Conservation (phyloP, 2,797 vertebrate genomes). For the Sylvia borin region DNA sequence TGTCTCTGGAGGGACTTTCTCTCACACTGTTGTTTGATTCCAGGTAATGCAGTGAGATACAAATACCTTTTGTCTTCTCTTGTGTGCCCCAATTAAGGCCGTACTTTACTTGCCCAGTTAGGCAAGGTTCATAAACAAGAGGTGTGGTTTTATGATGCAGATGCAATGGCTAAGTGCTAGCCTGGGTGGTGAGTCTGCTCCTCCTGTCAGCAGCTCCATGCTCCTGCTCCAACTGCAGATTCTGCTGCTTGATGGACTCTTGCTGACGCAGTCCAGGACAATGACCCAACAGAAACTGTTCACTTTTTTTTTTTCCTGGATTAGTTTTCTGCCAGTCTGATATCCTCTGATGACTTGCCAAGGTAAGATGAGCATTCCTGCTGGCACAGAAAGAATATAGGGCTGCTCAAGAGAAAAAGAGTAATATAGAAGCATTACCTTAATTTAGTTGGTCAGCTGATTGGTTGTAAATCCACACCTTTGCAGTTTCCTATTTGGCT, state of each 20-base stretch:
- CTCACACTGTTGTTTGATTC: not conserved
- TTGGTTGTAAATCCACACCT: not conserved
- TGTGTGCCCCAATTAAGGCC: not conserved
- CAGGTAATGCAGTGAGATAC: not conserved
- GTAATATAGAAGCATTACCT: not conserved
- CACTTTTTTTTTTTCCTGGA: not conserved
- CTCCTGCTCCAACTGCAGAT: not conserved
- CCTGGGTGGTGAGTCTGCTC: not conserved
- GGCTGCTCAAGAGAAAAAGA: not conserved
- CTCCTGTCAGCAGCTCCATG: not conserved
- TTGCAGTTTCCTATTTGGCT: not conserved
- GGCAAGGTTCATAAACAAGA: not conserved
- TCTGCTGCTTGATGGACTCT: not conserved
- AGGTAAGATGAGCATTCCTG: not conserved
- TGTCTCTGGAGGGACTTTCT: not conserved
- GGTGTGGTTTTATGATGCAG: not conserved
- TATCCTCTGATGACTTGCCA: constrained; percentile 13
- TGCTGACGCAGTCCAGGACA: not conserved
- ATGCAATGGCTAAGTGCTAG: not conserved
- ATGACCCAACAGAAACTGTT: constrained; percentile 23
- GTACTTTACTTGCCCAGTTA: not conserved
- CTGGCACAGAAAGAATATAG: not conserved
- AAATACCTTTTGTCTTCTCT: not conserved
- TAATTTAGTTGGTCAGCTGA: not conserved
- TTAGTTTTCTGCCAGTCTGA: not conserved